Evolutionary conservation across 2,113 vertebrate species (phyloP).

Genomic region (Polypterus senegalus): DNA sequence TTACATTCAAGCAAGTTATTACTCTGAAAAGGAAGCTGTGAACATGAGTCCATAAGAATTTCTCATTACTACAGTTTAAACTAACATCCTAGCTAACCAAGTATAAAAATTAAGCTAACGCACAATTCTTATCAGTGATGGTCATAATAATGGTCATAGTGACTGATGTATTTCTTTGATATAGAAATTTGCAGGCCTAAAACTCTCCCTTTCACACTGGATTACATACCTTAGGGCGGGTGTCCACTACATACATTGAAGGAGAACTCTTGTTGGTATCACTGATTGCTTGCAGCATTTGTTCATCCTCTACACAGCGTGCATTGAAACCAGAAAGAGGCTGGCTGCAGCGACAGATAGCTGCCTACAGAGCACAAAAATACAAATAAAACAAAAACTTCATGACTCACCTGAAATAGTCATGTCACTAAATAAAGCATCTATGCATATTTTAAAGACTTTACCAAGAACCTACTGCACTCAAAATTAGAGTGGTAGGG

Average conservation of each 20-base stretch:
- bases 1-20: too few relatives aligned
- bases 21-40: too few relatives aligned
- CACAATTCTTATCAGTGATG: too few relatives aligned
- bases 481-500: too few relatives aligned
- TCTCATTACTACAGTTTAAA: too few relatives aligned
- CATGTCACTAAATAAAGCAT: not conserved
- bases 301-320: conserved; percentile 59
- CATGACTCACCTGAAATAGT: not conserved
- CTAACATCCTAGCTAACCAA: too few relatives aligned
- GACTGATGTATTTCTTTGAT: too few relatives aligned
- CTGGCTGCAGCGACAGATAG: conserved; percentile 65
- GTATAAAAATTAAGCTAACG: too few relatives aligned
- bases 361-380: conserved; percentile 38
- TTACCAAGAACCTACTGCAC: not conserved
- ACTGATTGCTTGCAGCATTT: conserved; percentile 59
- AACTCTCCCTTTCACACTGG: too few relatives aligned
- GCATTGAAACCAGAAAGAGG: conserved; percentile 56
- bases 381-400: conserved; percentile 17
- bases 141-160: too few relatives aligned
- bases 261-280: conserved; percentile 53
- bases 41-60: too few relatives aligned
- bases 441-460: not conserved
- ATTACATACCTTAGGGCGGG: conserved; percentile 55
- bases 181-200: too few relatives aligned
- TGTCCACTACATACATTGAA: conserved; percentile 71